These are phyloP conservation scores for Limnephilus rhombicus DNA, from an alignment of 2,888 invertebrate species.

Conservation along the genomic window DNA sequence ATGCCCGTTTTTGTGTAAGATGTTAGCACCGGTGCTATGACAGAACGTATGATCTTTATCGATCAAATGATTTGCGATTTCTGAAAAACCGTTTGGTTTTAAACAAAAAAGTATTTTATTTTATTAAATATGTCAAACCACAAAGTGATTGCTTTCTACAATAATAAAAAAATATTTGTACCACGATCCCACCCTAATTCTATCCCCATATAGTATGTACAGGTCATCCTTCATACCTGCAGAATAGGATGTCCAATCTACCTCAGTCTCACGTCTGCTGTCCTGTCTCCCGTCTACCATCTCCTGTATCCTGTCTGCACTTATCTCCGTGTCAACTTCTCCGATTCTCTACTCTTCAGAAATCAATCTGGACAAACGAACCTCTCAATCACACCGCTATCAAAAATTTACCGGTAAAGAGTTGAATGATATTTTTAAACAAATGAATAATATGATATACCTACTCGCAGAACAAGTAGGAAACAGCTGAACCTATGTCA, in stretches of 20 bases:
- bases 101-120: too few relatives aligned
- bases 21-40: too few relatives aligned
- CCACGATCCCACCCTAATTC: background rate
- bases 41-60: too few relatives aligned
- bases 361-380: background rate
- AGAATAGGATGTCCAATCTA: background rate
- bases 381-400: background rate
- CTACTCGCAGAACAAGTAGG: background rate
- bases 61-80: too few relatives aligned
- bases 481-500: too few relatives aligned
- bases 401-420: background rate
- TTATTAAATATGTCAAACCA: too few relatives aligned
- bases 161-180: too few relatives aligned
- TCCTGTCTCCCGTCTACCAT: background rate
- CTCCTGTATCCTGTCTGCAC: constrained; percentile 29
- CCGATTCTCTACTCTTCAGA: constrained; percentile 16
- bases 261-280: background rate
- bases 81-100: too few relatives aligned
- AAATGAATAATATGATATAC: background rate
- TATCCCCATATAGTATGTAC: background rate
- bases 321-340: constrained; percentile 24
- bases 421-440: background rate
- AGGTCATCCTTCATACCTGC: background rate
- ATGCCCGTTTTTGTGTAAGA: too few relatives aligned
- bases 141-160: too few relatives aligned